These are phyloP conservation scores for Calycopis cecrops DNA, from an alignment of 1,140 invertebrate species.

Conservation along the genomic window DNA sequence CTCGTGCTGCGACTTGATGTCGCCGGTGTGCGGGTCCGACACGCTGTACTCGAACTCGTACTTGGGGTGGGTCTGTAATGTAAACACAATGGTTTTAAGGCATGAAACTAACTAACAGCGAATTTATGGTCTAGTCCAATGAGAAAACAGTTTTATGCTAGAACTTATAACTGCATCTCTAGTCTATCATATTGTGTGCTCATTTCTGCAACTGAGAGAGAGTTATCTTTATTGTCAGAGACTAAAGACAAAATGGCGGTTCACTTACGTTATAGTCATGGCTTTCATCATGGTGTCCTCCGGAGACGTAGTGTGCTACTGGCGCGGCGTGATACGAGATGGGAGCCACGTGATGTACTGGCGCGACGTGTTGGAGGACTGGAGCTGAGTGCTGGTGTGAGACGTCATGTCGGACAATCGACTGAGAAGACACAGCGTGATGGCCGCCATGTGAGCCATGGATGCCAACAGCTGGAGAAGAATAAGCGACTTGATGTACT, in stretches of 20 bases:
- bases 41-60: slow-evolving; percentile 68
- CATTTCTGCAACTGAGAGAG: too few species aligned
- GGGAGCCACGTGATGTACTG: slow-evolving; percentile 30
- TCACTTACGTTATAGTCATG: slow-evolving; percentile 38
- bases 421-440: not conserved
- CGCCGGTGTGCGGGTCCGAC: slow-evolving; percentile 42
- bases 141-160: too few species aligned
- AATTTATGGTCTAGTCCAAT: too few species aligned
- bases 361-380: slow-evolving; percentile 12
- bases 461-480: too few species aligned
- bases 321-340: slow-evolving; percentile 27
- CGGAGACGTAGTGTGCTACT: slow-evolving; percentile 18
- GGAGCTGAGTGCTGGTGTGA: slow-evolving; percentile 17
- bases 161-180: too few species aligned
- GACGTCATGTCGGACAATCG: slow-evolving; percentile 8
- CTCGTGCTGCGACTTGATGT: slow-evolving; percentile 51
- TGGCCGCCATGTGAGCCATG: too few species aligned
- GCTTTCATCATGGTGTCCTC: slow-evolving; percentile 21
- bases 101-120: too few species aligned
- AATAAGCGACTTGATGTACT: too few species aligned
- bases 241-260: too few species aligned
- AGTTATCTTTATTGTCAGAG: too few species aligned
- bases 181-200: too few species aligned
- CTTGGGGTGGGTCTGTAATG: slow-evolving; percentile 30
- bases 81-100: not conserved